Percentiles rank a stretch among this genome's conserved stretches.
Conservation (phyloP, 2,113 vertebrate species). For the Crocuta crocuta region DNA sequence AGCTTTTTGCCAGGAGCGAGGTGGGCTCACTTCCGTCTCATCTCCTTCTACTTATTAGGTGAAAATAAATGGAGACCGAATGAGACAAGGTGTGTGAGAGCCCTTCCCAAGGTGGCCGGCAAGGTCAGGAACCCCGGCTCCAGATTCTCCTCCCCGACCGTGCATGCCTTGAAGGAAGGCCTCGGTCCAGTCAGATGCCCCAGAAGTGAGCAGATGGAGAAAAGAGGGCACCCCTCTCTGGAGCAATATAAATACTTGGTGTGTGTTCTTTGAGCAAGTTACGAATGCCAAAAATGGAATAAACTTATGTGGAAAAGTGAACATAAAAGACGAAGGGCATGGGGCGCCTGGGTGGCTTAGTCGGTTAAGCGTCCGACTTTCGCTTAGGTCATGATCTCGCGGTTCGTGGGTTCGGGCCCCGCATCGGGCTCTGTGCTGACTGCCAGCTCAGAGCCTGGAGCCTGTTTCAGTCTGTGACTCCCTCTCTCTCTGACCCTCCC, state of each 20-base stretch:
- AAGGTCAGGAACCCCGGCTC: not conserved
- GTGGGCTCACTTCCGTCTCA: not conserved
- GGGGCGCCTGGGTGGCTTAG: no score
- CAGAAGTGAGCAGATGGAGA: accelerated
- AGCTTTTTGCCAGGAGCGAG: not conserved
- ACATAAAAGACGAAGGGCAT: not conserved
- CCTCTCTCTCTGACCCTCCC: no score
- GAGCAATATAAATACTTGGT: not conserved
- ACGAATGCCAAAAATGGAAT: not conserved
- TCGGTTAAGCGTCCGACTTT: no score
- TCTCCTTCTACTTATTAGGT: not conserved
- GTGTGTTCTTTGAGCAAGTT: not conserved
- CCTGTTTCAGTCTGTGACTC: no score
- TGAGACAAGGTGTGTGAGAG: not conserved
- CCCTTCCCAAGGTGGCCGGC: not conserved
- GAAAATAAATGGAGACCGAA: not conserved
- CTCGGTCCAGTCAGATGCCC: no score
- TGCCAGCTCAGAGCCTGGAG: no score
- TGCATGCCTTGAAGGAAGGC: not conserved
- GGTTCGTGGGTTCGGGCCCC: no score
- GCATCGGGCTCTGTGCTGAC: no score
- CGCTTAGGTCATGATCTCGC: no score
- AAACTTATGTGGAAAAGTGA: accelerated
- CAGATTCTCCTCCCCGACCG: accelerated
- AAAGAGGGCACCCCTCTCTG: accelerated